Conservation (phyloP, 2,797 vertebrate genomes). For the Podarcis lilfordi region DNA sequence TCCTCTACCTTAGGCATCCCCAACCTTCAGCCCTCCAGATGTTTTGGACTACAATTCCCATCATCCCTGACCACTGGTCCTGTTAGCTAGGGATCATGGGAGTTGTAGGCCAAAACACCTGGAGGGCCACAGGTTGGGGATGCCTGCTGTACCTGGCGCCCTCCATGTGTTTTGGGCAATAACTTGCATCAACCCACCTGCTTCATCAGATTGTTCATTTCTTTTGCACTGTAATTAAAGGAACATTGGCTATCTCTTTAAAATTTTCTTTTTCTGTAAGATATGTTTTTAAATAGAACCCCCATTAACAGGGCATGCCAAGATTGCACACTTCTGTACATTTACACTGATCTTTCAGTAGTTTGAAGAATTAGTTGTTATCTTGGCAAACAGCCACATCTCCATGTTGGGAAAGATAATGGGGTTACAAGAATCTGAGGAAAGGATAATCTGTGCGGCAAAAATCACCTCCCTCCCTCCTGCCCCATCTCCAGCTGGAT, state of each 20-base stretch:
- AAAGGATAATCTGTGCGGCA: background rate
- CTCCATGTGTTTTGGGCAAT: too few species aligned
- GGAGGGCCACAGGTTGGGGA: too few species aligned
- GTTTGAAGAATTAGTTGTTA: background rate
- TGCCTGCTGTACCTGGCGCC: too few species aligned
- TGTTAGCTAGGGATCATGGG: too few species aligned
- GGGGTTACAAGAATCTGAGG: background rate
- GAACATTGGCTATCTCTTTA: background rate
- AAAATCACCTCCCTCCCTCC: too few species aligned
- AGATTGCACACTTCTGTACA: background rate
- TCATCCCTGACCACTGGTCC: too few species aligned
- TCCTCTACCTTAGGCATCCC: too few species aligned
- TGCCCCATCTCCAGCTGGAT: background rate
- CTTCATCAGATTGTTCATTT: background rate
- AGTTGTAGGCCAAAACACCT: too few species aligned
- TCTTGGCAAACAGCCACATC: too few species aligned
- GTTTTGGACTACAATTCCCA: too few species aligned
- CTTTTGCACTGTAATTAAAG: background rate
- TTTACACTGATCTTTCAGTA: background rate
- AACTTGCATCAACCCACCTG: too few species aligned
- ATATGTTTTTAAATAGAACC: background rate
- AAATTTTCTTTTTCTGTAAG: background rate
- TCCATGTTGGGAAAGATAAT: background rate
- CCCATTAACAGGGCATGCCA: background rate
- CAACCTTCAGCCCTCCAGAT: too few species aligned